A percentile compares a stretch with the other conserved stretches of the same genome.
Evolutionary conservation across 92 coral and sea anemone species (phyloP).

Genomic region (Epizoanthus rinbou): DNA sequence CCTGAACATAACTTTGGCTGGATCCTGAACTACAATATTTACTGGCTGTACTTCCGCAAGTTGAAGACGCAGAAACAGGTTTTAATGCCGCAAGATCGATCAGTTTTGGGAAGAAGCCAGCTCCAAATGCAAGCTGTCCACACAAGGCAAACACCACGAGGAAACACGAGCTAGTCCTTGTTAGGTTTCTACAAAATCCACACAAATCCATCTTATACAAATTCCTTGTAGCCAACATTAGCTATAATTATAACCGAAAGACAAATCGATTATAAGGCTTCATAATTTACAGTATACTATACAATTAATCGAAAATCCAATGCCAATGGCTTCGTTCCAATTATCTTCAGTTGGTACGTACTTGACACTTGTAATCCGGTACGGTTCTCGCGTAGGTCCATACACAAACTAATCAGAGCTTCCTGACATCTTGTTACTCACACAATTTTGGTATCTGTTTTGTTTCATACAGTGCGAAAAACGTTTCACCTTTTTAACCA

Average conservation of each 20-base stretch:
- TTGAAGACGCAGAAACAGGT: slow-evolving; percentile 78
- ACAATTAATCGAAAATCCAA: neutral
- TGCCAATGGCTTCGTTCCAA: slow-evolving; percentile 10
- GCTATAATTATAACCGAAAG: neutral
- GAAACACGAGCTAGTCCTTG: slow-evolving; percentile 34
- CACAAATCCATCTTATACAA: slow-evolving; percentile 4
- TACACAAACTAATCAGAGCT: neutral
- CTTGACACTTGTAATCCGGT: neutral
- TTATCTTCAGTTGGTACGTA: neutral
- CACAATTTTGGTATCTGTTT: neutral
- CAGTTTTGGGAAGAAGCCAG: slow-evolving; percentile 72
- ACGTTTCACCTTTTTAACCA: neutral
- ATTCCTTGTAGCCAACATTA: neutral
- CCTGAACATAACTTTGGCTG: slow-evolving; percentile 51
- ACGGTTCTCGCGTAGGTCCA: neutral
- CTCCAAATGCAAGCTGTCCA: slow-evolving; percentile 35
- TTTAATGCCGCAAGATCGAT: slow-evolving; percentile 70
- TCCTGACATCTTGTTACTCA: neutral
- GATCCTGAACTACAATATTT: slow-evolving; percentile 71
- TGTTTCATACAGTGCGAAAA: neutral
- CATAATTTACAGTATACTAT: neutral
- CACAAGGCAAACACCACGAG: slow-evolving; percentile 49
- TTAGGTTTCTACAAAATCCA: neutral
- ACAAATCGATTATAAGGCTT: neutral
- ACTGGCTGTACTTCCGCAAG: slow-evolving; percentile 78